Evolutionary conservation across 1,140 invertebrate genomes (phyloP).

Genomic region (Bombus huntii): DNA sequence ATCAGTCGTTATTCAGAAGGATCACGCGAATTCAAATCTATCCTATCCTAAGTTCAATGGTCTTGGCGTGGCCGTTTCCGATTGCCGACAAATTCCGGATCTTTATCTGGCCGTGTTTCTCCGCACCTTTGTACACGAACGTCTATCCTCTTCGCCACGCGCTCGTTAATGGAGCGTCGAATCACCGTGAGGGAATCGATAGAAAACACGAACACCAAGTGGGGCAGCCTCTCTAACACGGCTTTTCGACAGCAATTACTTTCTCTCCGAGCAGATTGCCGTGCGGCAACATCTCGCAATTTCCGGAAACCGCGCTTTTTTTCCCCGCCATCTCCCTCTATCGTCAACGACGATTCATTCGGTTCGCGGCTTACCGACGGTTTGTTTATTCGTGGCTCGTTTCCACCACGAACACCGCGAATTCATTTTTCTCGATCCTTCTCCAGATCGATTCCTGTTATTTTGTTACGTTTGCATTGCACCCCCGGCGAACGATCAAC

Average conservation of each 20-base stretch:
- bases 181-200: constrained; percentile 5
- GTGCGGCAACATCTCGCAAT: background rate
- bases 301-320: background rate
- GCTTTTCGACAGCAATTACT: constrained; percentile 23
- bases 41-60: too few species aligned
- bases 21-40: background rate
- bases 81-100: background rate
- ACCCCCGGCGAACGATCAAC: background rate
- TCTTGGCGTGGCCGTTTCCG: background rate
- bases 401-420: background rate
- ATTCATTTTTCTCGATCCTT: constrained; percentile 13
- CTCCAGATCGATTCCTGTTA: background rate
- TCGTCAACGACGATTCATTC: background rate
- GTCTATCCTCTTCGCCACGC: background rate
- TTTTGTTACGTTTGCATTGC: background rate
- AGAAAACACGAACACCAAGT: background rate
- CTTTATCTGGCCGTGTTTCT: background rate
- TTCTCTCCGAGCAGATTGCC: background rate
- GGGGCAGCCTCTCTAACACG: background rate
- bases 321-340: background rate
- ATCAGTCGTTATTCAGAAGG: background rate
- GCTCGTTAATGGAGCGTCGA: constrained; percentile 4
- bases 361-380: background rate
- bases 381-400: background rate
- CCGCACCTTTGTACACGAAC: background rate